A percentile compares a stretch with the other conserved stretches of the same genome.
Evolutionary conservation across 1,140 invertebrate species (phyloP).

Genomic region (Octopus sinensis): DNA sequence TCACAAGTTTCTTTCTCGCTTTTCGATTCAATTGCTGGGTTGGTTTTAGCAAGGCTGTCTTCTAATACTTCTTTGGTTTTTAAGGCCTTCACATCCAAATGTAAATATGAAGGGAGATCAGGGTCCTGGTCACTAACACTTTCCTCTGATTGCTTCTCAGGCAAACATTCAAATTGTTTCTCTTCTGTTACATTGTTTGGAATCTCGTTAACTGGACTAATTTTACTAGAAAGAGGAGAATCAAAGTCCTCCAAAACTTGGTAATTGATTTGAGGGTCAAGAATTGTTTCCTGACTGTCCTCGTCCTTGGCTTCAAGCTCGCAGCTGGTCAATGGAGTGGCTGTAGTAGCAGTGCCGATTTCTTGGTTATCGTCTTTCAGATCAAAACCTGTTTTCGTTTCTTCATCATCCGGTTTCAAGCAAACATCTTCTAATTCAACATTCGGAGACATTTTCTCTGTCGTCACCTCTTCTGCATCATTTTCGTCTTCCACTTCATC

Average conservation of each 20-base stretch:
- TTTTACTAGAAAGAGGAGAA: background rate
- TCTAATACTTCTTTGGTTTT: background rate
- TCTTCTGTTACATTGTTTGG: background rate
- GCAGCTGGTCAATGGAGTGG: background rate
- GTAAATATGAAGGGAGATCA: background rate
- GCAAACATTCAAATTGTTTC: background rate
- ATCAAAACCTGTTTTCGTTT: background rate
- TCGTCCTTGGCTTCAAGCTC: slow-evolving; percentile 2
- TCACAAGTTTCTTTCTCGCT: background rate
- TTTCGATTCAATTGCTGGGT: background rate
- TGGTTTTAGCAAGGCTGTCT: background rate
- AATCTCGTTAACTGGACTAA: background rate
- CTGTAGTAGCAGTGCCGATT: background rate
- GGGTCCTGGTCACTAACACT: background rate
- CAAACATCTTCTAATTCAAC: background rate
- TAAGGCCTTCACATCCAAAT: background rate
- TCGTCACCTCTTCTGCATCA: background rate
- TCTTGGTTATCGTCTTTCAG: background rate
- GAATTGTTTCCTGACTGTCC: slow-evolving; percentile 12
- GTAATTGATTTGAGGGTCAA: slow-evolving; percentile 1
- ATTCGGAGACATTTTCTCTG: background rate
- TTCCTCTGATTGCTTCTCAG: background rate
- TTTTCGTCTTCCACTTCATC: background rate
- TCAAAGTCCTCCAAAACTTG: slow-evolving; percentile 1
- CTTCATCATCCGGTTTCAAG: background rate